Percentiles rank a stretch among this genome's conserved stretches.
phyloP scores from a whole-genome alignment of 92 coral and sea anemone genomes.

The Isaurus tuberculatus region DNA sequence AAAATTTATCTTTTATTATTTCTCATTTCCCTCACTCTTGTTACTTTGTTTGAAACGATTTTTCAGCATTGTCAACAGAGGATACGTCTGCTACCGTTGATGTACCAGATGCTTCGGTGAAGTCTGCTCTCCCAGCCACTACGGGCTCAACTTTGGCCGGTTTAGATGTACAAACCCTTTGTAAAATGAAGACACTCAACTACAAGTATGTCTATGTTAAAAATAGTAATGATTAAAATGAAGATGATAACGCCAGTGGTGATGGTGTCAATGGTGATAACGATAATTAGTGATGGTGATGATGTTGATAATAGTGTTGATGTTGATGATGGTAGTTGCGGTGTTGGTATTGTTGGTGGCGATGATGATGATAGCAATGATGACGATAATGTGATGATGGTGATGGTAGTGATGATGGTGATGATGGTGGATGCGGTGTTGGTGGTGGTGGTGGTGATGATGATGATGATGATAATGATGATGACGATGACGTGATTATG shows the following conservation, averaged over 20 bases:
- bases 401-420: too few species aligned
- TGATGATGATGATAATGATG: too few species aligned
- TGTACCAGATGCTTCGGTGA: conserved; percentile 53
- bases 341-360: too few species aligned
- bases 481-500: too few species aligned
- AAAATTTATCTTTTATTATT: not conserved
- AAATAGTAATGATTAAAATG: not conserved
- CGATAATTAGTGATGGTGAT: too few species aligned
- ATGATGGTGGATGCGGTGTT: too few species aligned
- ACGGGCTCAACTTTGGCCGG: conserved; percentile 68
- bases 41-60: not conserved
- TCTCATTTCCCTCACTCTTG: not conserved
- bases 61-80: conserved; percentile 1
- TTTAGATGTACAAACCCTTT: conserved; percentile 78
- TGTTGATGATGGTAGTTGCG: too few species aligned
- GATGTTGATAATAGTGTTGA: too few species aligned
- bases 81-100: conserved; percentile 40
- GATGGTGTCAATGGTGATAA: not conserved
- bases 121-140: conserved; percentile 55
- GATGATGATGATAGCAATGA: too few species aligned
- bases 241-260: not conserved
- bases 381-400: too few species aligned
- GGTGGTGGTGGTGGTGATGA: too few species aligned
- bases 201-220: conserved; percentile 53
- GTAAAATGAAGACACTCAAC: conserved; percentile 74